Evolutionary conservation across 2,113 vertebrate genomes (phyloP), one percentile per base, ranked within the genome.

Genomic region (Gasterosteus nipponicus): DNA sequence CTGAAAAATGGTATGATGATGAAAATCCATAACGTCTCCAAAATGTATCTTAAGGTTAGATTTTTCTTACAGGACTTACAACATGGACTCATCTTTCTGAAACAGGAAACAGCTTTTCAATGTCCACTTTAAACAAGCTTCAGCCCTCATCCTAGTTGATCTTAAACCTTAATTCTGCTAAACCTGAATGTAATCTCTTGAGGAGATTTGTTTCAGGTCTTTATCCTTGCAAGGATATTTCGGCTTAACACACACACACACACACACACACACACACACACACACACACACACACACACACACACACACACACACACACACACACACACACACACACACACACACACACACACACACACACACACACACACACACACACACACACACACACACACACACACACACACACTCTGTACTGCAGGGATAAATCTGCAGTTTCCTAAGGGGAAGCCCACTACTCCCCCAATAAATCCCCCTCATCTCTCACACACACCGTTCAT

Each of bases 391-490:
- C 39, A 73, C 31, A 58, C 56, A 67, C 19, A 44, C 46, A 73
- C 31, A 69, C 10, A 73, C 22, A 73, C 35, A 72, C 29, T 82
- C 77, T 80, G 68, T 83, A 59, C 81, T 87, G 84, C 85, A 79
- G 61, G 83, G 75, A 89, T 89, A 92, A 89, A 90, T 89, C 87
- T 92, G 89, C 83, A 77, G 91, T 92, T 92, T 94, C 92, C 93
- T 94, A 86, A 93, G 78, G 86, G 90, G 92, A 94, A 94, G 86
- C 87, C 85, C 76, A 80, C 73, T 85, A 77, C 80, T 87, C 85
- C 79, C 73, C 62, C 62, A 83, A 88, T 86, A 87, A 89, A 87
- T 77, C 78, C 75, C 72, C 77, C 81, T 49, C 62, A 73, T 42
- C 22, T 26, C 42, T 38, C 15, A 67, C 46, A 63, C 42, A 68